Evolutionary conservation across 1,140 invertebrate genomes (phyloP).

Genomic region (Pseudomyrmex sp.): DNA sequence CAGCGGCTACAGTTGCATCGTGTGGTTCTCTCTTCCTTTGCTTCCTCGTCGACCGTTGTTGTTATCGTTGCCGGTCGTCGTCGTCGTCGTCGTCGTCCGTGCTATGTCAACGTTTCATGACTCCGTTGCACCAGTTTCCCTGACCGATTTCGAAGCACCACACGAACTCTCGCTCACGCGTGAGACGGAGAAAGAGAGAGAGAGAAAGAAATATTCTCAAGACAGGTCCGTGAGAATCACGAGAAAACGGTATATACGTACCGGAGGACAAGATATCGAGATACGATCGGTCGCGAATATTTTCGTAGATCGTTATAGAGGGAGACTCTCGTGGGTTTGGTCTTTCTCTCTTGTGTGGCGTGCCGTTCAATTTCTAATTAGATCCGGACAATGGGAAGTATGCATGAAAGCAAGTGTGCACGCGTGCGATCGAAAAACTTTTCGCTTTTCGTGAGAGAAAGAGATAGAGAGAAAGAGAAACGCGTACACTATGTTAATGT

Average conservation of each 20-base stretch:
- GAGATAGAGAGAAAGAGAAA: too few relatives aligned
- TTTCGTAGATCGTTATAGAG: conserved; percentile 61
- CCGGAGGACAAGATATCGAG: too few relatives aligned
- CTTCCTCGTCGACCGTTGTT: conserved; percentile 25
- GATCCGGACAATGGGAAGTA: conserved; percentile 46
- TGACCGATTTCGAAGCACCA: conserved; percentile 68
- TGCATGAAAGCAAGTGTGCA: conserved; percentile 8
- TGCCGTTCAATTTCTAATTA: conserved; percentile 62
- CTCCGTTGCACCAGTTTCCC: conserved; percentile 70
- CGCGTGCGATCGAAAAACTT: conserved; percentile 13
- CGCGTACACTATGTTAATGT: too few relatives aligned
- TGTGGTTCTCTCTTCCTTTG: conserved; percentile 65
- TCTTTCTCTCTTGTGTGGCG: background rate
- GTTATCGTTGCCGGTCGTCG: conserved; percentile 49
- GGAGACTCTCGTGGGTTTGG: conserved; percentile 13
- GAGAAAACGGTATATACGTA: conserved; percentile 56
- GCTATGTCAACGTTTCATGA: conserved; percentile 68
- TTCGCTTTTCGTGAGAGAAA: conserved; percentile 12
- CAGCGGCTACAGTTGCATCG: conserved; percentile 54
- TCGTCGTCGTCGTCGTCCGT: conserved; percentile 48
- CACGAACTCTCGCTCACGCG: background rate
- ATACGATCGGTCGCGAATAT: conserved; percentile 57
- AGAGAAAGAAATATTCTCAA: background rate
- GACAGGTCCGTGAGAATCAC: conserved; percentile 64
- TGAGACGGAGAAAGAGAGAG: conserved; percentile 3